A percentile compares a stretch with the other conserved stretches of the same genome.
Evolutionary conservation across 2,888 invertebrate genomes (phyloP).

Genomic region (Tubulanus polymorphus): DNA sequence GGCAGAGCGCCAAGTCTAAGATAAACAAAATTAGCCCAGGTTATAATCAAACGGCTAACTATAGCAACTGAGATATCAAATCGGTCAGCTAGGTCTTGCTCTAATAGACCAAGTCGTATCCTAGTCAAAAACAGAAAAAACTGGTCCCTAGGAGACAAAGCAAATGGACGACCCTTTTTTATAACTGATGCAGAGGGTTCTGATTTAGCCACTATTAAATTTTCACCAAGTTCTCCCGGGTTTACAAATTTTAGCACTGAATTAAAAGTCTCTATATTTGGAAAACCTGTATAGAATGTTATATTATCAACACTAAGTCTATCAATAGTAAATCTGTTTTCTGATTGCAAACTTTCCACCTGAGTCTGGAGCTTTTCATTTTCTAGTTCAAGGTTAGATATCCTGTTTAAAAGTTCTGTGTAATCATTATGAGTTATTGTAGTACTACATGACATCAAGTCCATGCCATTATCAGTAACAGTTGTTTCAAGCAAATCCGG

Average conservation of each 20-base stretch:
- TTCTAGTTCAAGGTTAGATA: too few relatives aligned
- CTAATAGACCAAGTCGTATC: neutral
- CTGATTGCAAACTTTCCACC: too few relatives aligned
- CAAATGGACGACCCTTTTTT: neutral
- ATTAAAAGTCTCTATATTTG: neutral
- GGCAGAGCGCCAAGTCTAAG: conserved; percentile 12
- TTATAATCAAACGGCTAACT: conserved; percentile 11
- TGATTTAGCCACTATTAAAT: neutral
- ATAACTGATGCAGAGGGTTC: neutral
- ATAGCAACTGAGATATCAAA: conserved; percentile 13
- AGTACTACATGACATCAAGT: too few relatives aligned
- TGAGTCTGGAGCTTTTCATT: too few relatives aligned
- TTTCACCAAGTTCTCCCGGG: neutral
- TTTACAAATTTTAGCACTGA: neutral
- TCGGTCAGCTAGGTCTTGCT: conserved; percentile 8
- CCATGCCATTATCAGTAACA: too few relatives aligned
- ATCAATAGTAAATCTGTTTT: neutral
- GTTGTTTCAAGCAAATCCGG: too few relatives aligned
- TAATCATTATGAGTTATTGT: too few relatives aligned
- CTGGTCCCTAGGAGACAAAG: conserved; percentile 1
- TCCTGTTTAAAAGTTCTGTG: too few relatives aligned
- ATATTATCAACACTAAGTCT: neutral
- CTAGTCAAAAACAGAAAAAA: neutral
- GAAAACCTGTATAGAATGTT: neutral
- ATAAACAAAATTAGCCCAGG: conserved; percentile 8